phyloP scores from a whole-genome alignment of 2,888 invertebrate species.

The Heliconius aoede region DNA sequence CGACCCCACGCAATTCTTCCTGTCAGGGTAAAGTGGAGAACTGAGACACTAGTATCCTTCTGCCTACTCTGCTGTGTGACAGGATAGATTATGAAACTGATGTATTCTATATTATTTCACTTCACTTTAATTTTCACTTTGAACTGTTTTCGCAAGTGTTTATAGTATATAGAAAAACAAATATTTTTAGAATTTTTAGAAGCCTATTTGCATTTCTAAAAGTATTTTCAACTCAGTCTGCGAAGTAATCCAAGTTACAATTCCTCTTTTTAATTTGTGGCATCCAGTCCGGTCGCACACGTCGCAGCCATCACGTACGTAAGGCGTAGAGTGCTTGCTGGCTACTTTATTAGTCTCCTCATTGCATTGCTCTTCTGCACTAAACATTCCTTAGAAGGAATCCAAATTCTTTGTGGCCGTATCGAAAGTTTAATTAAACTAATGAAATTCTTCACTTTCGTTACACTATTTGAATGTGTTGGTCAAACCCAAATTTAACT shows the following conservation, averaged over 20 bases:
- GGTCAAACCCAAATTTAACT: background rate
- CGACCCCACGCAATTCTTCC: too few species aligned
- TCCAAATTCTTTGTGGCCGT: constrained; percentile 5
- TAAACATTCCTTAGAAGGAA: constrained; percentile 20
- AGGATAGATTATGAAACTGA: too few species aligned
- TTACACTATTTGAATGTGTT: constrained; percentile 2
- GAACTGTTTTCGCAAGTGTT: background rate
- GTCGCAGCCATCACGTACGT: constrained; percentile 21
- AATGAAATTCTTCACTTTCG: constrained; percentile 1
- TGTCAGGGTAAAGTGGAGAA: too few species aligned
- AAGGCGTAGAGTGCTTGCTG: constrained; percentile 6
- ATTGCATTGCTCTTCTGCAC: constrained; percentile 23
- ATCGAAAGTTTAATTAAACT: constrained; percentile 23
- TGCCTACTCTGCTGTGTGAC: too few species aligned
- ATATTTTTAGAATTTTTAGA: background rate
- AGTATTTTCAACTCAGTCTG: background rate
- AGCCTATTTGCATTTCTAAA: background rate
- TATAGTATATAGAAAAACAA: background rate
- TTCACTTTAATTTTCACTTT: too few species aligned
- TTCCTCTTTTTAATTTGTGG: constrained; percentile 22
- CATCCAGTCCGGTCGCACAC: constrained; percentile 15
- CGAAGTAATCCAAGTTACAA: constrained; percentile 5
- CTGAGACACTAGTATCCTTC: too few species aligned
- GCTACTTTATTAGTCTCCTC: constrained; percentile 27
- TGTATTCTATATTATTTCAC: too few species aligned